Conservation (phyloP, 2,113 vertebrate genomes). For the Syrmaticus mikado region DNA sequence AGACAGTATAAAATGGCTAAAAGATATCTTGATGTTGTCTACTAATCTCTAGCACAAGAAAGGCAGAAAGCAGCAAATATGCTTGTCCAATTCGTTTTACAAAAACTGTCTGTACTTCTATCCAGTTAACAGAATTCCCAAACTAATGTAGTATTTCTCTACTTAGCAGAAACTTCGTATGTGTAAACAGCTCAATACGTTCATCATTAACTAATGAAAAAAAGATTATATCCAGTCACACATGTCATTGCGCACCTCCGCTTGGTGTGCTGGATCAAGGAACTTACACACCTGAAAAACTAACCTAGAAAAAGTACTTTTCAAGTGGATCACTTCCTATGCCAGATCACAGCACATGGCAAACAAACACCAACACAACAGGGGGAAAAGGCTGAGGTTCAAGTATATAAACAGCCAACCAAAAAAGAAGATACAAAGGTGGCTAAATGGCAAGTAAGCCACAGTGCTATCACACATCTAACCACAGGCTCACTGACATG, state of each 20-base stretch:
- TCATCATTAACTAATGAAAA: not conserved
- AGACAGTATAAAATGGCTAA: not conserved
- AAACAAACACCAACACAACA: not conserved
- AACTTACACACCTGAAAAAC: not conserved
- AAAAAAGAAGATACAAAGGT: not conserved
- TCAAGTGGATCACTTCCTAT: not conserved
- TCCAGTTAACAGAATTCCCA: not conserved
- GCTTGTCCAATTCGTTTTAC: not conserved
- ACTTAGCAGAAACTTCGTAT: not conserved
- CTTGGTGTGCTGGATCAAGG: not conserved
- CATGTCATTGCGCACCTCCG: not conserved
- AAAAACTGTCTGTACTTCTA: not conserved
- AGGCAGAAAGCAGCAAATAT: not conserved
- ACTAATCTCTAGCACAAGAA: not conserved
- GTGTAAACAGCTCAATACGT: not conserved
- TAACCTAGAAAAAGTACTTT: not conserved
- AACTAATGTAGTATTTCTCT: not conserved
- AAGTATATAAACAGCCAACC: not conserved
- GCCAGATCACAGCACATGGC: not conserved
- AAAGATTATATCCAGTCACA: not conserved
- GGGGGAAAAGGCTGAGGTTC: not conserved
- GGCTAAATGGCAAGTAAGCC: not conserved
- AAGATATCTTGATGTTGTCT: not conserved
- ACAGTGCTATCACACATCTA: not conserved
- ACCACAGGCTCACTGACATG: not conserved